Base-by-base conservation (phyloP, 2,888 invertebrate species). In the Enchytraeus crypticus region DNA sequence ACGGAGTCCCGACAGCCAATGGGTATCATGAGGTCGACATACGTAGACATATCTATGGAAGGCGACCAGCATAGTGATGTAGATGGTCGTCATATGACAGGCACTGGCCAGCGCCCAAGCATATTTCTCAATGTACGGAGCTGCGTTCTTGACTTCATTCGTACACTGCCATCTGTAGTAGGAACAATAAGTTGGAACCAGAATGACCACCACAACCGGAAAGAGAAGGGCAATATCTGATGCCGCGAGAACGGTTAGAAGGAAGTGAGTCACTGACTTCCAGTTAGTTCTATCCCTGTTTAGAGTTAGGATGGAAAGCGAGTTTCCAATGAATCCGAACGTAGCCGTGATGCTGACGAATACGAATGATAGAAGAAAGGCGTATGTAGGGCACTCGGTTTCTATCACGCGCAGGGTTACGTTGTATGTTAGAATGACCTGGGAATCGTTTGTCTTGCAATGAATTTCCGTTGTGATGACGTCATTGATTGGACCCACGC, bases 21-120 rank as follows among this genome's bases (percentile, higher is more conserved):
- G 23, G 1, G 74, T 71, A 53, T 65, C 70, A 61, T 75, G 73
- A 21, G 76, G 76, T 55, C 73, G 71, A 61, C 76, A 77, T 43
- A 77, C 75, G 33, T 74, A 71, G 26, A 74, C 72, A 63, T 73
- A 77, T 2, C 76, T 69, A 62, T 77, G 75, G 30, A 74, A 70
- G 1, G 74, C 71, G 23, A 76, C 75, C 1, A 73, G 71, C 33
- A 76, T 71, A 0, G 75, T 76, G 18, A 74, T 67, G 73, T 74
- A 75, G 2, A 76, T 73, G 55, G 74, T 76, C 54, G 71, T 68
- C 59, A 73, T 70, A 61, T 76, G 76, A 26, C 73, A 66, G 1
- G 73, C 69, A 72, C 74, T 75, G 3, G 73, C 71, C 30, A 72
- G 63, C 59, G 63, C 53, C 63, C 63, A 63, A 2, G 53, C 63